Evolutionary conservation across 1,140 invertebrate species (phyloP), one percentile per base, ranked within the genome.

Genomic region (Melipona quadrifasciata): DNA sequence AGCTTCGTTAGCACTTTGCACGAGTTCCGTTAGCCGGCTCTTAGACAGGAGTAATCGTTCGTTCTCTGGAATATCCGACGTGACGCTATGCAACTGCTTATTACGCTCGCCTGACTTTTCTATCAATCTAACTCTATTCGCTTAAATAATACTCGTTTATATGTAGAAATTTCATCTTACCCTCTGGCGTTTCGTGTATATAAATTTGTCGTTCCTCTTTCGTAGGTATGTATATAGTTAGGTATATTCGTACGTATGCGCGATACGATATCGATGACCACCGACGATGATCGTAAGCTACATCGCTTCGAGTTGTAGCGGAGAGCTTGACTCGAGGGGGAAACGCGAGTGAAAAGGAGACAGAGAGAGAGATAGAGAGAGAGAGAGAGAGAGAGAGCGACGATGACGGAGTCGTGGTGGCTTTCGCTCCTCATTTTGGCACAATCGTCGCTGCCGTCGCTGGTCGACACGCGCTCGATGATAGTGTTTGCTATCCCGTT

Each of bases 131-230:
- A 47, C 39, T 88, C 31, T 88, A 61, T 86, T 57, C 80, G 64
- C 61, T 86, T 89, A 89, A 80, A 89, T 84, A 80, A 89, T 84
- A 74, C 34, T 80, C 53, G 19, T 67, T 80, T 84, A 84, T 53
- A 84, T 31, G 31, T 84, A 84, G 31, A 84, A 84, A 84, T 57
- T 53, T 53, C 47, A 16, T 74, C 72, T 72, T 74, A 74, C 53
- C 39, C 6, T 58, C 21, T 24, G 55, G 72, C 53, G 39, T 27
- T 39, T 71, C n/a, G 34, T 21, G 47, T 82, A 82, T 75, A 82
- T 51, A 74, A 82, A 55, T 82, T 67, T 82, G 27, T 61, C 57
- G 34, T 72, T 51, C 16, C 16, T 71, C 57, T 51, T 55, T 72
- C 65, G 55, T 81, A 72, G 65, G 39, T 47, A 10, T 0, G 39